These are phyloP conservation scores for Microcaecilia unicolor DNA, from an alignment of 2,797 vertebrate genomes.

Conservation along the genomic window DNA sequence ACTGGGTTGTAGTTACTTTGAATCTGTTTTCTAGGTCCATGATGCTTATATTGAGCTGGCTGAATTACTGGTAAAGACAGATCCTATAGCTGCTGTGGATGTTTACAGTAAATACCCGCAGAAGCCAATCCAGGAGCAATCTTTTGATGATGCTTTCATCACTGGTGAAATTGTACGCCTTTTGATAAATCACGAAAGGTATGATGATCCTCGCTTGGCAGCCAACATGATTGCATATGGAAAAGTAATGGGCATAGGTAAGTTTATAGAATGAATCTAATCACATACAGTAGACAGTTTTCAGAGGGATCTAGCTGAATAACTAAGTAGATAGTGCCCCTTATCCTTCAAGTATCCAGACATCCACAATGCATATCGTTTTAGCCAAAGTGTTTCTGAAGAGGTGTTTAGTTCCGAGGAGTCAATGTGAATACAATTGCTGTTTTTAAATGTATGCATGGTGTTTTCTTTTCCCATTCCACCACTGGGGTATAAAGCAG, in stretches of 20 bases:
- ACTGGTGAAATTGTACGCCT: conserved; percentile 49
- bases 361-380: too few species aligned
- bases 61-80: conserved; percentile 38
- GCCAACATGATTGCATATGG: conserved; percentile 41
- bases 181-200: conserved; percentile 47
- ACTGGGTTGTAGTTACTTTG: background rate
- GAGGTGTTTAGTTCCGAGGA: too few species aligned
- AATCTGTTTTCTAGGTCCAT: conserved; percentile 46
- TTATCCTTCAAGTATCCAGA: too few species aligned
- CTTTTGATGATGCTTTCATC: conserved; percentile 55
- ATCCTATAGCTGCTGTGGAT: conserved; percentile 46
- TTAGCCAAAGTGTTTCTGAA: too few species aligned
- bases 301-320: too few species aligned
- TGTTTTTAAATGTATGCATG: too few species aligned
- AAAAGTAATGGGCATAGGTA: conserved; percentile 55
- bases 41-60: conserved; percentile 51
- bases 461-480: too few species aligned
- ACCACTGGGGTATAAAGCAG: too few species aligned
- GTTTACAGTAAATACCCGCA: conserved; percentile 51
- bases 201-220: conserved; percentile 42
- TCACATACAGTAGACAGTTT: too few species aligned
- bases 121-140: conserved; percentile 39
- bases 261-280: too few species aligned
- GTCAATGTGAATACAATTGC: too few species aligned
- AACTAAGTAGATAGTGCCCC: too few species aligned